These are phyloP conservation scores for Andrena haemorrhoa DNA, from an alignment of 2,888 invertebrate genomes.

Conservation along the genomic window DNA sequence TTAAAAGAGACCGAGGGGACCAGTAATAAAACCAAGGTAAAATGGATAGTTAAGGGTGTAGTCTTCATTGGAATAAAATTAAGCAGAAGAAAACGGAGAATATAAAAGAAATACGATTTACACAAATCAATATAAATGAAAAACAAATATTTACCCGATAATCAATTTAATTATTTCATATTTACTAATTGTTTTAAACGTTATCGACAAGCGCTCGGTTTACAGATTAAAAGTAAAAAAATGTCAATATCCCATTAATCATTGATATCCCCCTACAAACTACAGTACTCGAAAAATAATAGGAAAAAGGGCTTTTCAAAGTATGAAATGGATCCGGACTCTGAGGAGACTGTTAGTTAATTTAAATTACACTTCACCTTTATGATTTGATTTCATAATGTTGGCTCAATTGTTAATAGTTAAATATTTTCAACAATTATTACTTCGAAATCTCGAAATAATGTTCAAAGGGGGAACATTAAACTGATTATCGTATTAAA, in stretches of 20 bases:
- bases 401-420: neutral
- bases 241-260: neutral
- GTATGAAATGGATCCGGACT: neutral
- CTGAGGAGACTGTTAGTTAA: neutral
- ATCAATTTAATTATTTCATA: slow-evolving; percentile 63
- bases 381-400: neutral
- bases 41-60: slow-evolving; percentile 13
- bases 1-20: slow-evolving; percentile 10
- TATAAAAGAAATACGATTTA: slow-evolving; percentile 20
- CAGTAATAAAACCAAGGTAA: slow-evolving; percentile 35
- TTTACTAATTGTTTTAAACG: neutral
- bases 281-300: neutral
- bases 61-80: slow-evolving; percentile 16
- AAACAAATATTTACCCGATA: slow-evolving; percentile 51
- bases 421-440: neutral
- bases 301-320: neutral
- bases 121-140: slow-evolving; percentile 34
- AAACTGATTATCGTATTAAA: slow-evolving; percentile 78
- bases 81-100: slow-evolving; percentile 28
- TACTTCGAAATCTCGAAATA: neutral
- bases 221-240: neutral
- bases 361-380: neutral
- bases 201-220: neutral
- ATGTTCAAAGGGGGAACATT: slow-evolving; percentile 52
- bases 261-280: neutral